Conservation (phyloP, 1,140 invertebrate species). For the Chrysoperla carnea region DNA sequence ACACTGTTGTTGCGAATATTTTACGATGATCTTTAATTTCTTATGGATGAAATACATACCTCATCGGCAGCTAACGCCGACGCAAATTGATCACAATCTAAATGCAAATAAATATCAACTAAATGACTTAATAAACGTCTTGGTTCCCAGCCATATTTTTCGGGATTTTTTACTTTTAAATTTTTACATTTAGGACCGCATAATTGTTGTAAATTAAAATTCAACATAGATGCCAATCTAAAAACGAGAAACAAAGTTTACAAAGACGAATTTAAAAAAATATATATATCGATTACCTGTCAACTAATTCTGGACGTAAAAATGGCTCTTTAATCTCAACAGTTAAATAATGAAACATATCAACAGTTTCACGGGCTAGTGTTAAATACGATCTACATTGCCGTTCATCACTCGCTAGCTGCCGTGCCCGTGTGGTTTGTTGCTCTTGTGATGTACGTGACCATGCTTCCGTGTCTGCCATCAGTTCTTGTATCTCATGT, state of each 20-base stretch:
- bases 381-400: conserved; percentile 92
- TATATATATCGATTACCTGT: conserved; percentile 27
- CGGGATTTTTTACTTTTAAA: conserved; percentile 87
- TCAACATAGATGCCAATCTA: conserved; percentile 84
- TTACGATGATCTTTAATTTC: no score
- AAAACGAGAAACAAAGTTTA: neutral
- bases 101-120: conserved; percentile 91
- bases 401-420: conserved; percentile 76
- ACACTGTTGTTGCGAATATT: no score
- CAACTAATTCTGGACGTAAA: conserved; percentile 76
- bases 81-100: conserved; percentile 83
- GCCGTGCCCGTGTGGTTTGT: conserved; percentile 48
- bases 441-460: conserved; percentile 44
- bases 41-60: conserved; percentile 25
- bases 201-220: conserved; percentile 93
- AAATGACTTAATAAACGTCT: conserved; percentile 75
- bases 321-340: conserved; percentile 90
- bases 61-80: conserved; percentile 79
- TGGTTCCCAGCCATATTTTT: conserved; percentile 95
- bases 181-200: conserved; percentile 95
- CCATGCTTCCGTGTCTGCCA: conserved; percentile 52
- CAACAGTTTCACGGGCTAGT: conserved; percentile 85
- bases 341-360: conserved; percentile 96
- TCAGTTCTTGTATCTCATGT: conserved; percentile 82
- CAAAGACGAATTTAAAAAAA: neutral